phyloP scores from a whole-genome alignment of 2,113 vertebrate genomes.

The Sceloporus tristichus region DNA sequence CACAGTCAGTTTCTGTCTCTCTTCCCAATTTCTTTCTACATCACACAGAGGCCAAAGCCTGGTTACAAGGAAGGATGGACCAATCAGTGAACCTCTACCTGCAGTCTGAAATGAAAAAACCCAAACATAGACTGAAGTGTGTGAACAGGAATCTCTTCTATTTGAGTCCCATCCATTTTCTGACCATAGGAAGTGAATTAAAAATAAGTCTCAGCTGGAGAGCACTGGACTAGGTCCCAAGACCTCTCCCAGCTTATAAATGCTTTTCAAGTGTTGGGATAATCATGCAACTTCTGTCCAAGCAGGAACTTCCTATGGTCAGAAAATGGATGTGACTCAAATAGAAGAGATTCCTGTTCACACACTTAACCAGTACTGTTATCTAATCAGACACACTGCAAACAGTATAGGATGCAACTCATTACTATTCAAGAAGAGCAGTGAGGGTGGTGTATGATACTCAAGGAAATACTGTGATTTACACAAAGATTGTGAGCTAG shows the following conservation, averaged over 20 bases:
- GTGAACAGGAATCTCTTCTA: neutral
- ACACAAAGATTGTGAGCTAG: neutral
- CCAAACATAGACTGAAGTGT: neutral
- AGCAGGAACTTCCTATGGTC: neutral
- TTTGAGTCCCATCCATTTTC: neutral
- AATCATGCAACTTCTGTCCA: neutral
- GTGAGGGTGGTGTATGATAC: neutral
- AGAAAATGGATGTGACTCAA: too few relatives aligned
- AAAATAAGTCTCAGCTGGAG: neutral
- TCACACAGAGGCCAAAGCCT: neutral
- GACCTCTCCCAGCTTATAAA: neutral
- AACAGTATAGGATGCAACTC: neutral
- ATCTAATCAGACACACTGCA: neutral
- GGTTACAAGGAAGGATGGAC: neutral
- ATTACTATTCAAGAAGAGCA: neutral
- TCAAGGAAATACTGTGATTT: neutral
- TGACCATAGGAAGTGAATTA: neutral
- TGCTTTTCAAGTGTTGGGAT: neutral
- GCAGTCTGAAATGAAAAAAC: neutral
- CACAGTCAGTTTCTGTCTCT: slow-evolving; percentile 52
- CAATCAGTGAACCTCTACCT: neutral
- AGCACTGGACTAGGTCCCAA: too few relatives aligned
- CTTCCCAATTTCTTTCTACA: neutral
- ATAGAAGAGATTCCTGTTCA: neutral
- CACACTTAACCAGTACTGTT: neutral